phyloP scores from a whole-genome alignment of 2,113 vertebrate species.

The Anarrhichthys ocellatus region DNA sequence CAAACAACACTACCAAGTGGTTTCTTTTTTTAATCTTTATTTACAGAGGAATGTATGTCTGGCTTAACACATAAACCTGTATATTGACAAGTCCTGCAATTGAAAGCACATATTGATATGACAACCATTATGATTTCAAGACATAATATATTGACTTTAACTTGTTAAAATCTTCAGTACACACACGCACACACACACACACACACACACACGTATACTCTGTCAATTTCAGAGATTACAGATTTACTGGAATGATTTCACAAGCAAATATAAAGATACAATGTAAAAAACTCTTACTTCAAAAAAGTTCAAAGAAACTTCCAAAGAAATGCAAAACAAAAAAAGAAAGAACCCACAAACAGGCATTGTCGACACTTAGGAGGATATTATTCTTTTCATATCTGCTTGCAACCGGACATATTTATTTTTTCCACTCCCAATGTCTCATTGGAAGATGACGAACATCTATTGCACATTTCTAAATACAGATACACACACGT shows the following conservation, averaged over 20 bases:
- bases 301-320: slow-evolving; percentile 79
- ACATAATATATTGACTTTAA: slow-evolving; percentile 84
- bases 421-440: slow-evolving; percentile 78
- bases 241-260: slow-evolving; percentile 87
- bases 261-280: slow-evolving; percentile 87
- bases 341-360: slow-evolving; percentile 80
- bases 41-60: slow-evolving; percentile 86
- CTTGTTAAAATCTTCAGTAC: slow-evolving; percentile 82
- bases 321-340: slow-evolving; percentile 79
- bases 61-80: slow-evolving; percentile 84
- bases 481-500: slow-evolving; percentile 85
- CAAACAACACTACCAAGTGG: slow-evolving; percentile 19
- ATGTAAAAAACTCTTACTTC: slow-evolving; percentile 86
- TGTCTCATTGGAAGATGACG: slow-evolving; percentile 82
- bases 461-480: slow-evolving; percentile 86
- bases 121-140: slow-evolving; percentile 85
- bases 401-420: slow-evolving; percentile 80
- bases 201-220: slow-evolving; percentile 62
- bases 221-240: slow-evolving; percentile 78
- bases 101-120: slow-evolving; percentile 85
- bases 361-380: slow-evolving; percentile 85
- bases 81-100: slow-evolving; percentile 84
- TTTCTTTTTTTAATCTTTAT: slow-evolving; percentile 81
- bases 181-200: slow-evolving; percentile 49
- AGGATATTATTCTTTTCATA: slow-evolving; percentile 82